These are phyloP conservation scores for Brachyistius frenatus DNA, from an alignment of 2,113 vertebrate species.

Conservation along the genomic window DNA sequence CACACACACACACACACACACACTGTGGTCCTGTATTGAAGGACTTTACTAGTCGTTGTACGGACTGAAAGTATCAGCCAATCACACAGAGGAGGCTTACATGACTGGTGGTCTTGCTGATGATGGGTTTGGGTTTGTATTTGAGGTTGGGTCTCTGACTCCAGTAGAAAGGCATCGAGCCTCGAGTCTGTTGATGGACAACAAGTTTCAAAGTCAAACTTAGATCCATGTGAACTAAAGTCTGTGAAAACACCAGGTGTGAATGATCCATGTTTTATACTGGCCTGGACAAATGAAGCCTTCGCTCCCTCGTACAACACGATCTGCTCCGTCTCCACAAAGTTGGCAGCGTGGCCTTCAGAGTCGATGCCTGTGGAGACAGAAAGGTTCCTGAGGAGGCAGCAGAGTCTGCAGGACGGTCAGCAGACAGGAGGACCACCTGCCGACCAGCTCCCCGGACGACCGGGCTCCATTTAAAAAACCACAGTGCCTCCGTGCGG, in stretches of 20 bases:
- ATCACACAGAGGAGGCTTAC: slow-evolving; percentile 60
- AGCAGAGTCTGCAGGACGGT: background rate
- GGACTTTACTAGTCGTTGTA: too few species aligned
- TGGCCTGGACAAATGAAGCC: slow-evolving; percentile 93
- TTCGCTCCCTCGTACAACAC: slow-evolving; percentile 91
- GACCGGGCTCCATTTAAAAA: background rate
- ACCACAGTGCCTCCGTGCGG: background rate
- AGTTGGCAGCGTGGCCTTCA: slow-evolving; percentile 98
- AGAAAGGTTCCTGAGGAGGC: background rate
- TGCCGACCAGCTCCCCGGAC: background rate
- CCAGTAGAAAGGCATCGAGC: slow-evolving; percentile 99
- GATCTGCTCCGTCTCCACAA: slow-evolving; percentile 98
- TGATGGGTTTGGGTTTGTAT: slow-evolving; percentile 96
- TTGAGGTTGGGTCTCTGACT: slow-evolving; percentile 98
- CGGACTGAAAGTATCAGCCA: too few species aligned
- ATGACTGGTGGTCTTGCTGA: slow-evolving; percentile 91
- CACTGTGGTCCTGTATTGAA: too few species aligned
- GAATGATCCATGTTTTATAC: slow-evolving; percentile 15
- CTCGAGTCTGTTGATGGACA: slow-evolving; percentile 88
- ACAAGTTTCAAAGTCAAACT: background rate
- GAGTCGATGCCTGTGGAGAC: slow-evolving; percentile 92
- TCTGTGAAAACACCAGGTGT: background rate
- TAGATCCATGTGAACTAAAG: background rate
- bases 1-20: too few species aligned
- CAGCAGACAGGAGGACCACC: background rate